Evolutionary conservation across 2,888 invertebrate species (phyloP), one percentile per base, ranked within the genome.

Genomic region (Noctua fimbriata): DNA sequence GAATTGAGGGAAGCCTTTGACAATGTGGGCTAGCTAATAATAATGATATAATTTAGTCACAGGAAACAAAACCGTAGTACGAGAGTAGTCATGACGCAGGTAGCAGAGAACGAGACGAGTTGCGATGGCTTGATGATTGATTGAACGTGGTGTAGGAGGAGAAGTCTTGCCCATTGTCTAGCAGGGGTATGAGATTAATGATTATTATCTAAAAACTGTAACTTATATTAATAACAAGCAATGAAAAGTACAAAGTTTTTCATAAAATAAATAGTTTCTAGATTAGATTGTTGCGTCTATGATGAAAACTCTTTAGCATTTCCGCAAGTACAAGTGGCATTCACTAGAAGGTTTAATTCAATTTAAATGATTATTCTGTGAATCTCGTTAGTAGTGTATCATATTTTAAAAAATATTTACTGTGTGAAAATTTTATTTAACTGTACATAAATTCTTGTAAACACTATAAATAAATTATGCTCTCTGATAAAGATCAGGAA

Each of bases 401-500:
- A 32, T 28, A 28, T 72, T 58, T 14, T 49, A 49, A 69, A n/a
- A 12, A 3, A 63, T 32, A 32, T 32, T 32, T 55, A 55, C 3
- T 16, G 32, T 70, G 36, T 28, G 5, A 24, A 41, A 66, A 49
- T 71, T 58, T 58, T 10, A 21, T 63, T n/a, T 41, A 55, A 76
- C 70, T 65, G 49, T 72, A 49, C 66, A 41, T n/a, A 69, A 55
- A 86, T 76, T 79, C 74, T 32, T 44, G 49, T 32, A 7, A n/a
- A 66, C 67, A 79, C 18, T 41, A 47, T 55, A 70, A 70, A 70
- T 74, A 41, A 82, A 44, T 79, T 63, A 75, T 58, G 44, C 16
- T 52, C 6, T 32, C 32, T 49, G 73, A 83, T 83, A 74, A 72
- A 44, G 16, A 83, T 75, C 87, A 32, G 49, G 80, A 75, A 79